Evolutionary conservation across 1,140 invertebrate species (phyloP), one percentile per base, ranked within the genome.

Genomic region (Temnothorax curvispinosus): DNA sequence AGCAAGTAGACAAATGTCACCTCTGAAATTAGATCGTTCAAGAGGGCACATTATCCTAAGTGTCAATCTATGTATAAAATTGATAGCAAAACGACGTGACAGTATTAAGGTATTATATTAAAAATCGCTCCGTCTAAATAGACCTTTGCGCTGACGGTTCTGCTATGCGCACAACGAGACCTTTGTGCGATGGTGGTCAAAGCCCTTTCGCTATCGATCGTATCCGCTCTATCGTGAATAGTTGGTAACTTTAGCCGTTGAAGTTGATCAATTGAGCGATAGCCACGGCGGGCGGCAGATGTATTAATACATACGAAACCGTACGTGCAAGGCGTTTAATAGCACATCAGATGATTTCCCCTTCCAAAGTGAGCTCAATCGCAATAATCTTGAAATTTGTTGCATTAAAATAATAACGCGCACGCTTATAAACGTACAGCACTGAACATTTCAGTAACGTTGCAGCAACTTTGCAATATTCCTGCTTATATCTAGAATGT

Each of bases 151-250:
- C 18, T 60, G 69, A 75, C 32, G 41, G 21, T 6, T 62, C 27
- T 67, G 7, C 35, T 15, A 44, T 47, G 80, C 80, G 8, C 67
- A 9, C 67, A 11, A 65, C 60, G 32, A 60, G 80, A 82, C 80
- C 80, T 82, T 82, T 82, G 80, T 74, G 54, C 27, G 52, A 74
- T 58, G 54, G 54, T 84, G 80, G 80, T 84, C 80, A 84, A 84
- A 84, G 80, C 80, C 80, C 80, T 84, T 75, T 84, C 54, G 80
- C 13, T 75, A 84, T 84, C 80, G 80, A 84, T 84, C 80, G 52
- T 74, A 54, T 82, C 67, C 62, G 62, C n/a, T 84, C 80, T 84
- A 84, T 75, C 80, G 80, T 84, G 80, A 74, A 56, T 74, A 71
- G 78, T 82, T 35, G 69, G 69, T 44, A 74, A 84, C 69, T 84